Base-by-base conservation (phyloP, 2,113 vertebrate genomes). In the mouse (Mus musculus) region DNA sequence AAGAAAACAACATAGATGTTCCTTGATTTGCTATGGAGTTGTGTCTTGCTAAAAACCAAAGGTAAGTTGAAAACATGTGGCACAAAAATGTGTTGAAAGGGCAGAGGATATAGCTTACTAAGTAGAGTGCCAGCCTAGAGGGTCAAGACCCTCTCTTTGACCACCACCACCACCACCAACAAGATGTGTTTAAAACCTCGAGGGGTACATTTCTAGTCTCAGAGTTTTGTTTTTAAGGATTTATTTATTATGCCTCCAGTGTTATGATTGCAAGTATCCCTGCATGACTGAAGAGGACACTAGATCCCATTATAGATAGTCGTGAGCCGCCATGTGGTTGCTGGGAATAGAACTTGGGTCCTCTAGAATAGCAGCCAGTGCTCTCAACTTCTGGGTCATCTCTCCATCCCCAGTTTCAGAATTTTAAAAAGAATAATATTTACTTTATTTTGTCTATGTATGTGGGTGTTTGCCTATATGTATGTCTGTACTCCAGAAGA, bases 1-100 rank as follows among this genome's bases (percentile, higher is more conserved):
- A 61, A 92, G 82, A 67, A 85, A 96, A 95, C 81, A 94, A 56
- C 54, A 36, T 19, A 61, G 85, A 71, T 17, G 9, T 30, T 80
- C 30, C 63, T 80, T 81, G 39, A 49, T 67, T 89, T 81, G 26
- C 16, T 36, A 5, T 81, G 67, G 52, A 39, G 13, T 59, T 81
- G 9, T 81, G 16, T 52, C 39, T 72, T 39, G 17, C 69, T 81
- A 88, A 81, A 46, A 81, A 36, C 65, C 56, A 71, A 39, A 39
- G 39, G 42, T n/a, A 73, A 61, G 39, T n/a, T 49, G 65, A 81
- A 73, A 89, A 71, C 56, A 10, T 69, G 7, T 78, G 78, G 69
- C 28, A 59, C 49, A 71, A 56, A 88, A 88, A n/a, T 61, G 16
- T 28, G n/a, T 49, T 52, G 19, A 61, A 28, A n/a, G 33, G 20